Evolutionary conservation across 2,113 vertebrate species (phyloP), one percentile per base, ranked within the genome.

Genomic region (Forbesichthys agassizii): DNA sequence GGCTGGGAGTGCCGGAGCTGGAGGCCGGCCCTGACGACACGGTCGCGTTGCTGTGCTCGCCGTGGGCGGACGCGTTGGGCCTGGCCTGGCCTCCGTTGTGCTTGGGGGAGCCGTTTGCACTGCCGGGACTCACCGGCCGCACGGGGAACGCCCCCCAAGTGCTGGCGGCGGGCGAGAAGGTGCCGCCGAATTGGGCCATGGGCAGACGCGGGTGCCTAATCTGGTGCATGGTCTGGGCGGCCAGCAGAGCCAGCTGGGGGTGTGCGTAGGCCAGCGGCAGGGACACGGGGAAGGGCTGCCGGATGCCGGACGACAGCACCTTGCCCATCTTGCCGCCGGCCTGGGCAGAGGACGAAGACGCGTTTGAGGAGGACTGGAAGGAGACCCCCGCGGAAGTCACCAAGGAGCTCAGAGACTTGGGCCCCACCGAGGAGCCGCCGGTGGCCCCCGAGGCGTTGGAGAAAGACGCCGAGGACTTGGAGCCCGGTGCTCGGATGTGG

Each of bases 111-210:
- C 94, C 94, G 87, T 95, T 98, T 59, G 95, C 93, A 71, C 96
- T 98, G 85, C 96, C 94, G 1, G 97, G 96, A 85, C 96, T 98
- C 80, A 98, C 96, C 61, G 98, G 96, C 85, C 97, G 95, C 84
- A 99, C 97, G 2, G 98, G 96, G 85, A 99, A 99, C 69, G 97
- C 96, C 74, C 98, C 98, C 98, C 98, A 99, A 53, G 97, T 98
- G 82, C 96, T 98, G 16, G 97, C 93, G 11, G 96, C 95, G 9
- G 96, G 93, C 57, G 96, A 93, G 89, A 99, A 99, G 52, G 96
- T 97, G 79, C 98, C 98, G 78, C 98, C 98, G 74, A 99, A 98
- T 27, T 98, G 97, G 16, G 97, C 96, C 96, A 99, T 97, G 63
- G 97, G 98, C 82, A 99, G 93, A 72, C 96, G 96, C 83, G 98